Evolutionary conservation across 2,888 invertebrate genomes (phyloP), one percentile per base, ranked within the genome.

Genomic region (Apantesis nais): DNA sequence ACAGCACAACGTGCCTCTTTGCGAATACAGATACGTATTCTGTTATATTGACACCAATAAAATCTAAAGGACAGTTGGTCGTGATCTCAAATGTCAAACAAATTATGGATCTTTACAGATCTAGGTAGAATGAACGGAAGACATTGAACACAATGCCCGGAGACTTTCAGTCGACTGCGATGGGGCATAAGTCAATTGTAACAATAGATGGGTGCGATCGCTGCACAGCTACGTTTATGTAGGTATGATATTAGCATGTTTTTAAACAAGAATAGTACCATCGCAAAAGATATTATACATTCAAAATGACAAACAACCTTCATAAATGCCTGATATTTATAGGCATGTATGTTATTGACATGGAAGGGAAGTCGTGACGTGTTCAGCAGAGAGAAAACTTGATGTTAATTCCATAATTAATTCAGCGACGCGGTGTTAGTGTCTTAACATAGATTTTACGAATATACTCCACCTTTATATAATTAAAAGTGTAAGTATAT

Each of bases 121-220:
- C 73, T 81, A 74, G 72, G 74, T 74, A 72, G 62, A 81, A 76
- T 78, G 74, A 77, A 74, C 83, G 85, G 86, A 86, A 86, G 83
- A 81, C 71, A 60, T 71, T 79, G 77, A 86, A 88, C 71, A 90
- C 89, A 90, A 91, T 90, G 85, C 84, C 85, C 86, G 85, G 85
- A 84, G 86, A 89, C 87, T 89, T 90, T 88, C 77, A 86, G 80
- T 81, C 79, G 82, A 83, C 78, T 84, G 80, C 80, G 78, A 89
- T 86, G 85, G 85, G 84, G 84, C 86, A 90, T 90, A 89, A 89
- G 86, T 90, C 88, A 89, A 86, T 86, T 83, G 85, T 84, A 92
- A 94, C 93, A 93, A 93, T 93, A 80, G 90, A 84, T 88, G 92
- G 93, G 91, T 83, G 91, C 82, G 92, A 89, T 87, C 85, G 80